phyloP scores from a whole-genome alignment of 2,113 vertebrate species.

The Neogale vison region DNA sequence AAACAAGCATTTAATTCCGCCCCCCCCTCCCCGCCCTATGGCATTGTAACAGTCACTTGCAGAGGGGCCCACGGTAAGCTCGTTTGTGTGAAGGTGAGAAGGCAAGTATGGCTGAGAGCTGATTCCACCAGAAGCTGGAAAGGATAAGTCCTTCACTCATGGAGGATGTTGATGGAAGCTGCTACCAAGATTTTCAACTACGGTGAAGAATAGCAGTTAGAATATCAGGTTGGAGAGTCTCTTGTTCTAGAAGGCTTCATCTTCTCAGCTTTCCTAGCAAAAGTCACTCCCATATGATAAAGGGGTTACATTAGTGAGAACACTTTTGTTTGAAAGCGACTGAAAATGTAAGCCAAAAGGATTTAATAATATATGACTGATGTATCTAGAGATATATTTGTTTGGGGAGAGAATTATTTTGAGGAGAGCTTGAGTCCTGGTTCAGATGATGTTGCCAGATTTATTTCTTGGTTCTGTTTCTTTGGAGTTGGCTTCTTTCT shows the following conservation, averaged over 20 bases:
- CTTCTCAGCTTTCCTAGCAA: neutral
- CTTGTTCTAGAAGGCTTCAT: neutral
- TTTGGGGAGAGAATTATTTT: conserved; percentile 37
- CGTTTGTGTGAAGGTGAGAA: neutral
- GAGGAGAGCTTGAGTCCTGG: conserved; percentile 10
- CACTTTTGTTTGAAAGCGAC: neutral
- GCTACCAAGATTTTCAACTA: neutral
- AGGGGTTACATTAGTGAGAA: neutral
- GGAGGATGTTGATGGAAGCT: neutral
- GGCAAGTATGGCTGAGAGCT: neutral
- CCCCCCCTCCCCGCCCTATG: neutral
- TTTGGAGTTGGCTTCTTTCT: neutral
- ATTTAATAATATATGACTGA: neutral
- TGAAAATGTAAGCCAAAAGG: neutral
- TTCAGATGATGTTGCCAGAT: neutral
- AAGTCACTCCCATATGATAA: neutral
- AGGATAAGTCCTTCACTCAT: neutral
- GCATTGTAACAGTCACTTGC: neutral
- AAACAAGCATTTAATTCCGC: neutral
- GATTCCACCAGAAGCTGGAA: neutral
- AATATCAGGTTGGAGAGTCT: neutral
- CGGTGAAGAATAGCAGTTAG: neutral
- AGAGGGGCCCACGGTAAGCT: neutral
- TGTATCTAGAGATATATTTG: conserved; percentile 30
- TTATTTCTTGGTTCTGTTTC: conserved; percentile 10